phyloP scores from a whole-genome alignment of 2,113 vertebrate genomes.

The Notothenia rossii region DNA sequence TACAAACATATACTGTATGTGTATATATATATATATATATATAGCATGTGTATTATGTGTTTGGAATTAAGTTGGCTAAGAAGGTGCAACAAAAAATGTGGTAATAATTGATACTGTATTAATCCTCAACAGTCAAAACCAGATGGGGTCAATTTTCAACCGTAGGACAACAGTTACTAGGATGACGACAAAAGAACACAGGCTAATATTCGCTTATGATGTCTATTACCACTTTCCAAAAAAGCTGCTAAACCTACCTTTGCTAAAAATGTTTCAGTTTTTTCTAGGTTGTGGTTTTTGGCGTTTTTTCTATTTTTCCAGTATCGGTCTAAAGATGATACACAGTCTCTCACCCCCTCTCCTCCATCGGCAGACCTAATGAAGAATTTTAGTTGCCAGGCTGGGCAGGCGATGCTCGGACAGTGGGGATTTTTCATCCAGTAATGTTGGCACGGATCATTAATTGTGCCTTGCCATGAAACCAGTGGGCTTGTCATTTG shows the following conservation, averaged over 20 bases:
- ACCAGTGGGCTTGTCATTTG: slow-evolving; percentile 90
- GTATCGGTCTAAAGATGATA: slow-evolving; percentile 9
- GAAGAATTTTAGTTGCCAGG: slow-evolving; percentile 90
- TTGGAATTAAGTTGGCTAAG: too few species aligned
- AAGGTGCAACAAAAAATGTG: too few species aligned
- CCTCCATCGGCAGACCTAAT: slow-evolving; percentile 75
- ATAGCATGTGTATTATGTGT: too few species aligned
- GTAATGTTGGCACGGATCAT: slow-evolving; percentile 92
- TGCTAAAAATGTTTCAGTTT: neutral
- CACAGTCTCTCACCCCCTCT: slow-evolving; percentile 22
- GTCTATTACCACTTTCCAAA: neutral
- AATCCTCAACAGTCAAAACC: too few species aligned
- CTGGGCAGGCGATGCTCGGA: slow-evolving; percentile 83
- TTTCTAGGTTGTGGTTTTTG: neutral
- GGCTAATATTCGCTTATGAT: neutral
- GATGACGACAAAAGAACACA: too few species aligned
- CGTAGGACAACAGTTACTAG: too few species aligned
- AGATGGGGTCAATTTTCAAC: too few species aligned
- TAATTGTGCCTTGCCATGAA: slow-evolving; percentile 92
- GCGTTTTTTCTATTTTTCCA: neutral
- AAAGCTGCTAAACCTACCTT: neutral
- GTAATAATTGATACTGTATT: too few species aligned
- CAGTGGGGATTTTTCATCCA: slow-evolving; percentile 91
- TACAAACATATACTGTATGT: too few species aligned
- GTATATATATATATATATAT: too few species aligned